Evolutionary conservation across 2,888 invertebrate genomes (phyloP).

Genomic region (Camptogramma bilineatum): DNA sequence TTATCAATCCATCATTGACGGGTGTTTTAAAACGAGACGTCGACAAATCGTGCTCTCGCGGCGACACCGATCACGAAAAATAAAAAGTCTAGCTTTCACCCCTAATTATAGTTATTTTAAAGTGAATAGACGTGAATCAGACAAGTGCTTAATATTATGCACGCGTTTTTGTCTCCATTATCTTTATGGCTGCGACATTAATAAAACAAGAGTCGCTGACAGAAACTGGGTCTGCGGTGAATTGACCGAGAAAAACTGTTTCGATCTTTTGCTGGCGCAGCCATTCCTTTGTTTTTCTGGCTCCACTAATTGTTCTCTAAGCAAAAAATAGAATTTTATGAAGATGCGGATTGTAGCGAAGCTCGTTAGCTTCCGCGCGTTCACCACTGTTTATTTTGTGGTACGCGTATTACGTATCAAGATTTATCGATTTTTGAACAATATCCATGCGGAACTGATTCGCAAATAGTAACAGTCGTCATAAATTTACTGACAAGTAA

Average conservation of each 20-base stretch:
- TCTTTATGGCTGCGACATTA: conserved; percentile 40
- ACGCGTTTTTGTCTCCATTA: conserved; percentile 46
- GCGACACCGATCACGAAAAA: conserved; percentile 62
- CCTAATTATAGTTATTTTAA: conserved; percentile 70
- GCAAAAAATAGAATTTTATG: conserved; percentile 45
- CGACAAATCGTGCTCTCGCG: conserved; percentile 58
- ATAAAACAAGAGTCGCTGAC: conserved; percentile 29
- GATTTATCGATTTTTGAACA: conserved; percentile 40
- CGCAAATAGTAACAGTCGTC: conserved; percentile 19
- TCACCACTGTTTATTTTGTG: conserved; percentile 42
- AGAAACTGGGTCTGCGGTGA: conserved; percentile 29
- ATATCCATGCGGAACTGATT: conserved; percentile 35
- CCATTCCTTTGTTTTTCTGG: conserved; percentile 32
- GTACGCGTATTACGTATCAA: conserved; percentile 28
- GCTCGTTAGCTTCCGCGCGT: conserved; percentile 42
- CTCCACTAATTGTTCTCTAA: conserved; percentile 39
- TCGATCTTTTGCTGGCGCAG: conserved; percentile 20
- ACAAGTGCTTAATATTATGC: conserved; percentile 54
- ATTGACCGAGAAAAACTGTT: conserved; percentile 33
- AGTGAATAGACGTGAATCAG: conserved; percentile 62
- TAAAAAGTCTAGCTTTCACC: conserved; percentile 69
- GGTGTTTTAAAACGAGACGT: conserved; percentile 35
- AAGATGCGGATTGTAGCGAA: conserved; percentile 37
- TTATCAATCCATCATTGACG: conserved; percentile 38
- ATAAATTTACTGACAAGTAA: conserved; percentile 13